Evolutionary conservation across 2,888 invertebrate genomes (phyloP).

Genomic region (Gortyna flavago): DNA sequence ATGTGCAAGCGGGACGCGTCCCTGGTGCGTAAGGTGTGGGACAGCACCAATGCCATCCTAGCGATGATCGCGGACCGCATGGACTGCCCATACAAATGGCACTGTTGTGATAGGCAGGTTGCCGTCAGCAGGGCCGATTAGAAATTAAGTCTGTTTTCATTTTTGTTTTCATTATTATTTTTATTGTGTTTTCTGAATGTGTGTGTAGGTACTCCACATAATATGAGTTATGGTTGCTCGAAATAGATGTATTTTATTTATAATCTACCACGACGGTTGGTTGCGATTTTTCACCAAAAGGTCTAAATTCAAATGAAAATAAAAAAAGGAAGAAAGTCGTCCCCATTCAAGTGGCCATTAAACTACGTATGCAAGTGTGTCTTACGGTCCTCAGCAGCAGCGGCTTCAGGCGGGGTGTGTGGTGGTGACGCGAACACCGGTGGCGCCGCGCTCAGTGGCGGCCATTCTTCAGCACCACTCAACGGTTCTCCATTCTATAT

Average conservation of each 20-base stretch:
- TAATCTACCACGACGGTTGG: background rate
- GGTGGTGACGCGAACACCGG: conserved; percentile 94
- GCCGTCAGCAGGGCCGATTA: too few species aligned
- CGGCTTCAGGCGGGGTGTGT: conserved; percentile 80
- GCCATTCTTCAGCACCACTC: conserved; percentile 92
- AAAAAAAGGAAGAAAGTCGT: conserved; percentile 41
- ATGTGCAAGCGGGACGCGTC: too few species aligned
- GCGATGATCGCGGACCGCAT: too few species aligned
- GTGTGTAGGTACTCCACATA: too few species aligned
- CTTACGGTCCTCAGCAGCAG: conserved; percentile 82
- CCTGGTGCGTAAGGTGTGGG: too few species aligned
- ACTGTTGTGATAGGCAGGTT: too few species aligned
- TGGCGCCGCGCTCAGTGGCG: conserved; percentile 93
- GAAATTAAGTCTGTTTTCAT: too few species aligned
- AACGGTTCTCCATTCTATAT: conserved; percentile 92
- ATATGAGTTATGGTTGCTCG: too few species aligned
- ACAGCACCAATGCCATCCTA: too few species aligned
- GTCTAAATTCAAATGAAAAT: background rate
- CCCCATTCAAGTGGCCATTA: conserved; percentile 44
- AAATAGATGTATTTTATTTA: background rate
- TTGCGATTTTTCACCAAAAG: background rate
- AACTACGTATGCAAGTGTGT: conserved; percentile 15
- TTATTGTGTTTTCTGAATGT: too few species aligned
- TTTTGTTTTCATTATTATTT: too few species aligned
- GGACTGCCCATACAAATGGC: too few species aligned